Percentiles rank a stretch among this genome's conserved stretches.
Conservation (phyloP, 2,888 invertebrate genomes). For the Meteorus colon region DNA sequence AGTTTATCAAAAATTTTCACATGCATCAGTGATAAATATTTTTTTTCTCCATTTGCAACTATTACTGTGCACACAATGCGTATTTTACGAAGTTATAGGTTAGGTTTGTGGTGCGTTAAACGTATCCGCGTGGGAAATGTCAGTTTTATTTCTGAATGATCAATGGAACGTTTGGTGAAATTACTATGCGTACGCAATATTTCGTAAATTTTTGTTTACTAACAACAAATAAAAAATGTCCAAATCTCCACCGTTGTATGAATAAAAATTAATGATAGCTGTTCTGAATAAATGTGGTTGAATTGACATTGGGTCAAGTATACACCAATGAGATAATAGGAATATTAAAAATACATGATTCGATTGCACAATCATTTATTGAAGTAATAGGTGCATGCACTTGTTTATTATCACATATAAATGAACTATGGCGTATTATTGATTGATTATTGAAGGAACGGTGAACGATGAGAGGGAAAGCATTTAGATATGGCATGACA, state of each 20-base stretch:
- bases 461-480: neutral
- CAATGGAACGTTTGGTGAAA: neutral
- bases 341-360: too few relatives aligned
- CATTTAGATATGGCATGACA: neutral
- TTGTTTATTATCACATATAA: neutral
- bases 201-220: too few relatives aligned
- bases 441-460: neutral
- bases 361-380: too few relatives aligned
- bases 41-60: neutral
- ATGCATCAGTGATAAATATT: too few relatives aligned
- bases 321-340: too few relatives aligned
- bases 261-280: too few relatives aligned
- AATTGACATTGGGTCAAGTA: neutral
- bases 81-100: neutral
- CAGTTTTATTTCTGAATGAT: neutral
- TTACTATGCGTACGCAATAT: too few relatives aligned
- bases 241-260: too few relatives aligned
- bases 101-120: neutral
- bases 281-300: too few relatives aligned
- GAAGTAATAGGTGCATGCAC: neutral
- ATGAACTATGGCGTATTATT: neutral
- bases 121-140: conserved; percentile 15
- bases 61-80: neutral
- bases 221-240: too few relatives aligned
- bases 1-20: too few relatives aligned